A percentile compares a stretch with the other conserved stretches of the same genome.
phyloP scores from a whole-genome alignment of 2,888 invertebrate genomes.

The Tinea trinotella region DNA sequence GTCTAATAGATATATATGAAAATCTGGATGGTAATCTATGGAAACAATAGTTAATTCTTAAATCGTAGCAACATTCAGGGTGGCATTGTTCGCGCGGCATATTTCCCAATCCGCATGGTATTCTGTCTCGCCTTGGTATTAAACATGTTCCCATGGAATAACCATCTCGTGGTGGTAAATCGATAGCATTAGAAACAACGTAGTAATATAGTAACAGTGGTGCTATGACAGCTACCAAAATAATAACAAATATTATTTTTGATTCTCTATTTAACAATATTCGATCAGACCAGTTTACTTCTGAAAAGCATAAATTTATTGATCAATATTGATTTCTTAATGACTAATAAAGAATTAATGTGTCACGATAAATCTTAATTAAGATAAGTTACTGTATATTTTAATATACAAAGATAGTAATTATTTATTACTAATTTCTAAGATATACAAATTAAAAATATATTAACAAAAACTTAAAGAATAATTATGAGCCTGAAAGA shows the following conservation, averaged over 20 bases:
- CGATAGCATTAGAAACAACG: constrained; percentile 35
- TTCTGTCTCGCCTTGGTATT: constrained; percentile 36
- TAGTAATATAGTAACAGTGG: constrained; percentile 49
- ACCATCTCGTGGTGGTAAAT: constrained; percentile 45
- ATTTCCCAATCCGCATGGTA: constrained; percentile 48
- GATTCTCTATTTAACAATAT: constrained; percentile 48
- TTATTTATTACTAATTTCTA: too few species aligned
- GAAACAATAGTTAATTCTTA: constrained; percentile 49
- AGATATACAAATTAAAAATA: too few species aligned
- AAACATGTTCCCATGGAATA: constrained; percentile 54
- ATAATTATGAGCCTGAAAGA: too few species aligned
- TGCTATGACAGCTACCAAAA: constrained; percentile 34
- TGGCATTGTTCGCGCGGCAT: constrained; percentile 45
- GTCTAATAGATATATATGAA: constrained; percentile 47
- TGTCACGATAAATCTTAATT: not conserved
- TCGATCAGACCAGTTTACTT: constrained; percentile 49
- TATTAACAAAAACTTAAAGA: too few species aligned
- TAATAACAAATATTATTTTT: constrained; percentile 35
- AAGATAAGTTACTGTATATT: not conserved
- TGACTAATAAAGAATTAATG: not conserved
- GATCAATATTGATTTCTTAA: constrained; percentile 2
- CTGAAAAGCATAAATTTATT: constrained; percentile 35
- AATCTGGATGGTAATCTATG: constrained; percentile 68
- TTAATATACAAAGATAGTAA: not conserved
- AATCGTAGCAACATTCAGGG: constrained; percentile 66